phyloP scores from a whole-genome alignment of 2,797 vertebrate genomes.

The Simalia tracyae region DNA sequence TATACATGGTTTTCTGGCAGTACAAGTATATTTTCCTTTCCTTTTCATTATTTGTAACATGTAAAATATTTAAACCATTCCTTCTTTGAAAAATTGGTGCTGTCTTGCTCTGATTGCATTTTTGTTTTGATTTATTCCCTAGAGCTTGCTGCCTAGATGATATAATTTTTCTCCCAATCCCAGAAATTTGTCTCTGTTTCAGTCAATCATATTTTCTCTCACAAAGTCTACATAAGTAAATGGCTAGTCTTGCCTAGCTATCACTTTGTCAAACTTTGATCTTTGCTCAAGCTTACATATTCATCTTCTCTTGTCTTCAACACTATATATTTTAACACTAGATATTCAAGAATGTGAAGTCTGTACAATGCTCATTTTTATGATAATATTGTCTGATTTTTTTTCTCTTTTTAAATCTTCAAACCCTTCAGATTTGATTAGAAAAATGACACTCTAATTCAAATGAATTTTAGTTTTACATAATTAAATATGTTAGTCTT shows the following conservation, averaged over 20 bases:
- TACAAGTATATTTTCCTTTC: background rate
- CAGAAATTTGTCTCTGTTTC: conserved; percentile 6
- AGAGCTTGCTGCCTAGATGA: background rate
- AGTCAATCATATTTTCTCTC: background rate
- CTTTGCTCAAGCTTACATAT: background rate
- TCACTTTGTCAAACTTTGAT: background rate
- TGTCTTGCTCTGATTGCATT: background rate
- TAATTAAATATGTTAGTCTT: background rate
- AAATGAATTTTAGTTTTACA: background rate
- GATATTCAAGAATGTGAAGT: background rate
- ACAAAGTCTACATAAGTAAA: background rate
- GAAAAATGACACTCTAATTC: background rate
- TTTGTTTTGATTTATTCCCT: background rate
- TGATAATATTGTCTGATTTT: background rate
- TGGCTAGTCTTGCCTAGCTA: background rate
- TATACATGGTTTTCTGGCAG: background rate
- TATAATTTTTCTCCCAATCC: background rate
- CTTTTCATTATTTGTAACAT: background rate
- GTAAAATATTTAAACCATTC: background rate
- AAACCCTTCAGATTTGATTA: background rate
- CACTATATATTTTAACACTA: background rate
- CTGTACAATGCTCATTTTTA: background rate
- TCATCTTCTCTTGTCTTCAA: background rate
- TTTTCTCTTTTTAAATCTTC: background rate
- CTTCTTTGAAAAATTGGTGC: background rate